These are phyloP conservation scores for Sinocyclocheilus grahami DNA, from an alignment of 2,113 vertebrate genomes.

Conservation along the genomic window DNA sequence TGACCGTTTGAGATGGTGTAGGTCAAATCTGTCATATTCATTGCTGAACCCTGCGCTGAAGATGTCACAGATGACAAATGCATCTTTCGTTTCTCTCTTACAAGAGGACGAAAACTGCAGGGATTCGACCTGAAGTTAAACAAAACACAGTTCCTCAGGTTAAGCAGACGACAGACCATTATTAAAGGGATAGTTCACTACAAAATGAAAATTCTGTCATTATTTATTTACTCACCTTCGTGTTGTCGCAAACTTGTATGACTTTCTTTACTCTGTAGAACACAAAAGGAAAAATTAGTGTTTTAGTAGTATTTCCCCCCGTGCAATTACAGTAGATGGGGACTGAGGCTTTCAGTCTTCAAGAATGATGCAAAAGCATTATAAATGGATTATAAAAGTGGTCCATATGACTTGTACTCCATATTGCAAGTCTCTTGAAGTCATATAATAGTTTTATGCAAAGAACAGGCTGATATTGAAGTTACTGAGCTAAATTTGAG, in stretches of 20 bases:
- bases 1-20: neutral
- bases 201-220: neutral
- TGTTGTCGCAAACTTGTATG: neutral
- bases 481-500: neutral
- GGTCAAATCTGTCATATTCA: slow-evolving; percentile 23
- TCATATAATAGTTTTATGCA: neutral
- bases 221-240: neutral
- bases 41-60: neutral
- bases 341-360: neutral
- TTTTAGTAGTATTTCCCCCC: neutral
- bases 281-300: neutral
- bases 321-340: neutral
- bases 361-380: neutral
- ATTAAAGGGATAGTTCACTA: neutral
- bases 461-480: neutral
- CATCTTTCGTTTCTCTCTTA: neutral
- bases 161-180: neutral
- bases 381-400: neutral
- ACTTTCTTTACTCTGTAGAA: neutral
- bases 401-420: neutral
- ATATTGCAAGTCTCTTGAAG: neutral
- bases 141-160: neutral
- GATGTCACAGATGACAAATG: neutral
- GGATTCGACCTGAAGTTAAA: neutral
- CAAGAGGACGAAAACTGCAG: neutral